Percentiles rank a stretch among this genome's conserved stretches.
Evolutionary conservation across 1,140 invertebrate genomes (phyloP).

Genomic region (Pogonognathellus flavescens): DNA sequence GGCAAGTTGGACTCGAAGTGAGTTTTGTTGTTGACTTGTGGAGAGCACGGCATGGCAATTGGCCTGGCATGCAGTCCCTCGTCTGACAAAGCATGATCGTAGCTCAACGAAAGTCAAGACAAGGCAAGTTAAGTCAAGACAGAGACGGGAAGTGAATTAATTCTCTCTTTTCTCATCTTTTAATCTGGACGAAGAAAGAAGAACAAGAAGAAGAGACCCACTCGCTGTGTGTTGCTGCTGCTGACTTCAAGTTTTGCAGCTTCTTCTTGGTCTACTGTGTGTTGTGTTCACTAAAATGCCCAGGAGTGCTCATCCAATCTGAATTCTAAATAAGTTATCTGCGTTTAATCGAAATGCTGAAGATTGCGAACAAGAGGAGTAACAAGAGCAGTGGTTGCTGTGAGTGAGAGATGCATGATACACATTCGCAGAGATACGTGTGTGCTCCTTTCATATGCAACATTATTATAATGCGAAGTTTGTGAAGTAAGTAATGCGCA

Average conservation of each 20-base stretch:
- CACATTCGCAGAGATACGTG: no score
- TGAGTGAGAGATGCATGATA: no score
- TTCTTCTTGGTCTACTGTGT: neutral
- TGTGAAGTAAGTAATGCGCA: conserved; percentile 16
- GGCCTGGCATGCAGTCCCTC: conserved; percentile 44
- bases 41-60: conserved; percentile 49
- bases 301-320: conserved; percentile 38
- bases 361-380: conserved; percentile 35
- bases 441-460: no score
- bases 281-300: conserved; percentile 2
- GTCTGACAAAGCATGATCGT: neutral
- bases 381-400: neutral
- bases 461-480: no score
- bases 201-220: neutral
- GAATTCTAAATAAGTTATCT: conserved; percentile 49
- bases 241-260: conserved; percentile 45
- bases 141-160: conserved; percentile 44
- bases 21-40: conserved; percentile 44
- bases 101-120: conserved; percentile 10
- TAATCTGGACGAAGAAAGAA: conserved; percentile 22
- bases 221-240: neutral
- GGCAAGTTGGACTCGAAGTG: conserved; percentile 27
- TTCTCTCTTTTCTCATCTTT: conserved; percentile 45
- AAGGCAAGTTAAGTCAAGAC: conserved; percentile 22
- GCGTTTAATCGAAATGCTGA: conserved; percentile 28